Percentiles rank a stretch among this genome's conserved stretches.
These are phyloP conservation scores for Astyanax mexicanus DNA, from an alignment of 2,797 vertebrate species.

Conservation along the genomic window DNA sequence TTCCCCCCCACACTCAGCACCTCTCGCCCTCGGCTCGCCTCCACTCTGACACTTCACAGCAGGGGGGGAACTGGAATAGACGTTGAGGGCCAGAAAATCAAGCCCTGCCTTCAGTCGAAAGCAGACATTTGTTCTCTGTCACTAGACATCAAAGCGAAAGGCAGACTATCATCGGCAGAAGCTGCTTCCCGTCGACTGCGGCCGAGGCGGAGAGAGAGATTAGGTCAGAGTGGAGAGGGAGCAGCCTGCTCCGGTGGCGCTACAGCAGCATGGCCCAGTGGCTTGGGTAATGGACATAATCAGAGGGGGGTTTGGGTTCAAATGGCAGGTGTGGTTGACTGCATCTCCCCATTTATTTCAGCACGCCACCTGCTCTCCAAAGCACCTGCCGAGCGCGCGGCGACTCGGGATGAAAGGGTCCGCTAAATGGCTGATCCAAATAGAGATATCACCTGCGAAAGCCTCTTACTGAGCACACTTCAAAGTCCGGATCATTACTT, in stretches of 20 bases:
- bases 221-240: slow-evolving; percentile 41
- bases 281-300: slow-evolving; percentile 56
- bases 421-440: slow-evolving; percentile 33
- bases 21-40: slow-evolving; percentile 25
- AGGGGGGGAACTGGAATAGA: slow-evolving; percentile 21
- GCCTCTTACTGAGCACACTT: slow-evolving; percentile 9
- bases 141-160: slow-evolving; percentile 54
- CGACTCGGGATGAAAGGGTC: slow-evolving; percentile 8
- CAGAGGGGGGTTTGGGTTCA: slow-evolving; percentile 46
- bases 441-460: slow-evolving; percentile 28
- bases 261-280: slow-evolving; percentile 46
- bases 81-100: slow-evolving; percentile 39
- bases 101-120: slow-evolving; percentile 33
- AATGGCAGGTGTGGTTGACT: slow-evolving; percentile 51
- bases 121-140: slow-evolving; percentile 54
- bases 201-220: slow-evolving; percentile 28
- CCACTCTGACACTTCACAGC: slow-evolving; percentile 25
- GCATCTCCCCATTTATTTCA: slow-evolving; percentile 43
- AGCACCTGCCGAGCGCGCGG: slow-evolving; percentile 33
- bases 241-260: slow-evolving; percentile 41
- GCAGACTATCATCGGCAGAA: slow-evolving; percentile 39
- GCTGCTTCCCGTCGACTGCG: slow-evolving; percentile 12
- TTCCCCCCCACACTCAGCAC: slow-evolving; percentile 5
- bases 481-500: slow-evolving; percentile 12
- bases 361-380: slow-evolving; percentile 32